Evolutionary conservation across 30 jellyfish, hydroid and myxozoan species (phyloP).

Genomic region (Pseudorhiza aurosa): DNA sequence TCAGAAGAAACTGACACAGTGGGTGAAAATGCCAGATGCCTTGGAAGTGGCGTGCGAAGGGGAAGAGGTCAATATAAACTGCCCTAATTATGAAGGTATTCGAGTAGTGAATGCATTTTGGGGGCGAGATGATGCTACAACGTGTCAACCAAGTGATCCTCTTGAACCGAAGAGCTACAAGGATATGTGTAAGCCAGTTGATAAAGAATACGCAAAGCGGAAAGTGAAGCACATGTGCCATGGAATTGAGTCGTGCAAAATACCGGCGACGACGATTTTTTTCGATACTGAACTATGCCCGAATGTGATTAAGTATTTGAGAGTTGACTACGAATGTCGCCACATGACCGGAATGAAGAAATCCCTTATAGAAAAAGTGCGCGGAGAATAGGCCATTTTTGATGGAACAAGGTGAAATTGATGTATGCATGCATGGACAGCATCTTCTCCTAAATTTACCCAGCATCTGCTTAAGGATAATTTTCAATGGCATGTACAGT

Average conservation of each 20-base stretch:
- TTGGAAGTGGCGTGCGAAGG: constrained; percentile 90
- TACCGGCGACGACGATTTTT: constrained; percentile 67
- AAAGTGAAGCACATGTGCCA: constrained; percentile 88
- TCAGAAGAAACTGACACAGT: constrained; percentile 72
- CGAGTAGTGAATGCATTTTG: constrained; percentile 85
- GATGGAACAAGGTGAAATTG: too few species aligned
- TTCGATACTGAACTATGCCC: constrained; percentile 97
- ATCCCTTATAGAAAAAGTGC: constrained; percentile 35
- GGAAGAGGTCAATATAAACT: constrained; percentile 72
- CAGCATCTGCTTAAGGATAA: too few species aligned
- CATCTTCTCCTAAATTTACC: too few species aligned
- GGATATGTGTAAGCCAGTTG: constrained; percentile 85
- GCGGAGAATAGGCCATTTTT: background rate
- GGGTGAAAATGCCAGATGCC: constrained; percentile 68
- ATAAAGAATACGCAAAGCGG: constrained; percentile 71
- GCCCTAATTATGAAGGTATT: constrained; percentile 92
- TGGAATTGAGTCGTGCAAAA: constrained; percentile 67
- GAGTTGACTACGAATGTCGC: constrained; percentile 90
- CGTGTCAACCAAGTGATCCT: constrained; percentile 86
- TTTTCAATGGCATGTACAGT: background rate
- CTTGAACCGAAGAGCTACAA: constrained; percentile 63
- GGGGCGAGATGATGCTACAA: constrained; percentile 92
- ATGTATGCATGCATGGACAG: too few species aligned
- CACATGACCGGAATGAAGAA: constrained; percentile 88
- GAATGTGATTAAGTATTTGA: constrained; percentile 78